These are phyloP conservation scores for Myotis davidii DNA, from an alignment of 2,113 vertebrate species.

Conservation along the genomic window DNA sequence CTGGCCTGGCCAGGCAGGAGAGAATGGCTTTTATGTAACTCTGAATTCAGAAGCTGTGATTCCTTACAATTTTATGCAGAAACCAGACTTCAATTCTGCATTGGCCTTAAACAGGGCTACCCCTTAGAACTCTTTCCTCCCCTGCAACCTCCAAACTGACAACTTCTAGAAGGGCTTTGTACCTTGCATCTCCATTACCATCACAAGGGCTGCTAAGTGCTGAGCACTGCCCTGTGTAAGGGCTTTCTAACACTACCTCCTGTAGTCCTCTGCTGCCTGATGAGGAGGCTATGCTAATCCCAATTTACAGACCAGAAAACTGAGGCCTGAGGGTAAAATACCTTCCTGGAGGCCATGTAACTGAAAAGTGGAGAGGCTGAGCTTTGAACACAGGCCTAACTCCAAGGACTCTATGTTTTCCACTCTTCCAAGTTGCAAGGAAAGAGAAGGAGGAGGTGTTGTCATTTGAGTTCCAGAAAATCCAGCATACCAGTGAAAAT, in stretches of 20 bases:
- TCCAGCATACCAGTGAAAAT: background rate
- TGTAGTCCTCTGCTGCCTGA: background rate
- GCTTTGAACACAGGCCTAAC: background rate
- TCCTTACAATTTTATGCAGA: background rate
- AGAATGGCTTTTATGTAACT: background rate
- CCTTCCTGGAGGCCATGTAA: background rate
- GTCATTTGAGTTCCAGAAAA: background rate
- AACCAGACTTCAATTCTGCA: background rate
- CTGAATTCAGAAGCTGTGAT: background rate
- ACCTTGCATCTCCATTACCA: fast-evolving
- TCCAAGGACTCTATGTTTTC: background rate
- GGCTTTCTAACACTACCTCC: background rate
- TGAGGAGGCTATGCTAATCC: background rate
- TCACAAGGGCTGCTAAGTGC: background rate
- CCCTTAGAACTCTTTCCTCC: background rate
- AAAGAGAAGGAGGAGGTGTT: background rate
- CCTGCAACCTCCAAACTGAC: background rate
- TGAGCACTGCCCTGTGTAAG: background rate
- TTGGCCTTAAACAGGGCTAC: background rate
- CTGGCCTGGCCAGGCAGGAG: background rate
- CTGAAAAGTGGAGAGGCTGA: background rate
- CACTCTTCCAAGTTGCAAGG: background rate
- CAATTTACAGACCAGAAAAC: background rate
- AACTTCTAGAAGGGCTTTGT: background rate
- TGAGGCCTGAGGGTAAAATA: background rate